Percentiles rank a stretch among this genome's conserved stretches.
These are phyloP conservation scores for Leptopilina boulardi DNA, from an alignment of 1,140 invertebrate genomes.

Conservation along the genomic window DNA sequence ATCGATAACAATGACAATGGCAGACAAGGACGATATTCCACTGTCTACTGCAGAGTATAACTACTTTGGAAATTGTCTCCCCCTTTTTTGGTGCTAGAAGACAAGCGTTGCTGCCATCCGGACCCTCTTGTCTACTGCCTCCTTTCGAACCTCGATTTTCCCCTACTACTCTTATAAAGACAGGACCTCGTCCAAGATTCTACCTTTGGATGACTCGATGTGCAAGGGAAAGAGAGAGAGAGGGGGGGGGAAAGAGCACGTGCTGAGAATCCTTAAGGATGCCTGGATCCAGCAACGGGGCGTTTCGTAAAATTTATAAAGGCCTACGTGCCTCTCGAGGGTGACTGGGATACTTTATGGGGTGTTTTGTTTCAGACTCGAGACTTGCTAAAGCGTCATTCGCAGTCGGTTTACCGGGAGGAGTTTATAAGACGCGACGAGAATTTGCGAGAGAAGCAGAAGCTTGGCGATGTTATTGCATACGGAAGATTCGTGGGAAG, in stretches of 20 bases:
- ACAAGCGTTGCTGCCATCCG: neutral
- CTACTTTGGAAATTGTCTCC: constrained; percentile 48
- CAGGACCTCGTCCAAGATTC: constrained; percentile 48
- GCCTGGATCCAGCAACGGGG: constrained; percentile 57
- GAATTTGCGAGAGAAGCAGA: constrained; percentile 50
- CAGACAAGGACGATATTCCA: constrained; percentile 60
- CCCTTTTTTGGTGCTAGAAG: constrained; percentile 28
- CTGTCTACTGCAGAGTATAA: constrained; percentile 55
- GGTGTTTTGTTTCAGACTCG: constrained; percentile 66
- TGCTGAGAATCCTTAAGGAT: constrained; percentile 66
- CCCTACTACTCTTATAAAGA: constrained; percentile 43
- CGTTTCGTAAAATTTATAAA: constrained; percentile 71
- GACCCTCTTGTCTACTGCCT: constrained; percentile 40
- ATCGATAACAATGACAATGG: constrained; percentile 66
- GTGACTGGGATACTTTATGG: constrained; percentile 64
- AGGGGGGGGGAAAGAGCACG: too few species aligned
- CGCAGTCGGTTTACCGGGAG: constrained; percentile 67
- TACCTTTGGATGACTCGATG: constrained; percentile 46
- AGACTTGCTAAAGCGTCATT: constrained; percentile 67
- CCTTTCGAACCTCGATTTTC: constrained; percentile 59
- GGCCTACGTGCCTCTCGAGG: constrained; percentile 66
- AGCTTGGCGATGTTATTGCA: constrained; percentile 47
- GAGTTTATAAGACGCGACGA: constrained; percentile 63
- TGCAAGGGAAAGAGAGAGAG: too few species aligned
- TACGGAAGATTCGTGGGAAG: constrained; percentile 49